A percentile compares a stretch with the other conserved stretches of the same genome.
Evolutionary conservation across 2,797 vertebrate species (phyloP).

Genomic region (Pogoniulus pusillus): DNA sequence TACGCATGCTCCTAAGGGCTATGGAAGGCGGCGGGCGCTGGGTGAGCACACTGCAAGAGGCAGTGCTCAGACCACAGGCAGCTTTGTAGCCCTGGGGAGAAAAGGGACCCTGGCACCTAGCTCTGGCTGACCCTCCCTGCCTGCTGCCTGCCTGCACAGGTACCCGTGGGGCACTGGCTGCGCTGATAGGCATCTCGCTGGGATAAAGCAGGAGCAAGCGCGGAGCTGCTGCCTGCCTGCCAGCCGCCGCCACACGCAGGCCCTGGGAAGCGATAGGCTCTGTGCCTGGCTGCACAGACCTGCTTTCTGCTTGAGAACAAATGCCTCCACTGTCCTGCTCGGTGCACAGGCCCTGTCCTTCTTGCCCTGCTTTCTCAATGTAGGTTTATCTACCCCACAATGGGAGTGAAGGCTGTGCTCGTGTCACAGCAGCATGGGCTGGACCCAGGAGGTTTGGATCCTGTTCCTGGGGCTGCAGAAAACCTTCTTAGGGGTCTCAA

Average conservation of each 20-base stretch:
- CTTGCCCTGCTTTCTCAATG: background rate
- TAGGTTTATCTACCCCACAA: background rate
- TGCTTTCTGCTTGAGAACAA: background rate
- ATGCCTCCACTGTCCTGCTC: background rate
- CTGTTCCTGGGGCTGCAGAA: background rate
- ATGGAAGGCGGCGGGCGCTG: rapidly evolving
- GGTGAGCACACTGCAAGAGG: background rate
- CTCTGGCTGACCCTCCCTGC: background rate
- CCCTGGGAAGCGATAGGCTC: background rate
- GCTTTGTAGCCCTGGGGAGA: background rate
- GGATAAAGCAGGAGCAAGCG: background rate
- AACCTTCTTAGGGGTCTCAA: background rate
- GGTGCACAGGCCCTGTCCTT: background rate
- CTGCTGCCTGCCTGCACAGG: background rate
- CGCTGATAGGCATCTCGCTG: rapidly evolving
- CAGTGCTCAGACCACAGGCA: rapidly evolving
- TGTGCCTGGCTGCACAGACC: background rate
- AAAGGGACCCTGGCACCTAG: background rate
- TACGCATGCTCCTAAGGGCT: rapidly evolving
- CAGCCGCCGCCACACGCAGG: rapidly evolving
- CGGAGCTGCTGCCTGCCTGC: background rate
- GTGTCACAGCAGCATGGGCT: rapidly evolving
- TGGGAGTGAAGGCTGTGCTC: background rate
- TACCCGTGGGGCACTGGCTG: rapidly evolving
- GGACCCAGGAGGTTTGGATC: background rate